phyloP scores from a whole-genome alignment of 2,888 invertebrate species.

The Lysandra coridon region DNA sequence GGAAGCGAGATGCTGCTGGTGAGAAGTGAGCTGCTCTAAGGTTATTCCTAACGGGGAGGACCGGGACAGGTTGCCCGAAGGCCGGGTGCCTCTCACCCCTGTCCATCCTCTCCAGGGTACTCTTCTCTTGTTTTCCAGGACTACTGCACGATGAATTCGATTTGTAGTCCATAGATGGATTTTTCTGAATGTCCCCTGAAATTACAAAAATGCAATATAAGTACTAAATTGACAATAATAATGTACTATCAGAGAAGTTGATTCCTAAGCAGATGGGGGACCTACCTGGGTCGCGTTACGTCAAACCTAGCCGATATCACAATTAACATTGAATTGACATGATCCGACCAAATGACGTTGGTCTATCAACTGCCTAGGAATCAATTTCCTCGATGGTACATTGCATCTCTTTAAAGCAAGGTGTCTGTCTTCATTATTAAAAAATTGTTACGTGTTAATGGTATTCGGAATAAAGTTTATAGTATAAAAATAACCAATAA shows the following conservation, averaged over 20 bases:
- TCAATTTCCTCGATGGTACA: no score
- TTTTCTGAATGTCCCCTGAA: constrained; percentile 92
- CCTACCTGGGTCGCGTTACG: no score
- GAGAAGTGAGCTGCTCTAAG: constrained; percentile 87
- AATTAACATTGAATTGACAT: no score
- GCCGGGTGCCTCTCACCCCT: constrained; percentile 83
- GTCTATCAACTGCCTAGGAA: no score
- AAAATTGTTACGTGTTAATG: no score
- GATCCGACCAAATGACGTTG: no score
- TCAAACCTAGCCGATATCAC: no score
- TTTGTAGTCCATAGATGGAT: constrained; percentile 93
- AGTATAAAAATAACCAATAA: no score
- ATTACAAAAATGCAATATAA: constrained; percentile 40
- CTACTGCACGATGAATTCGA: constrained; percentile 93
- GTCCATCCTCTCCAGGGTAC: constrained; percentile 75
- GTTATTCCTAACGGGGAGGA: constrained; percentile 87
- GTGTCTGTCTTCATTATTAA: no score
- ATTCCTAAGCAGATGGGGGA: no score
- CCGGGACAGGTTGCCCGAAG: constrained; percentile 85
- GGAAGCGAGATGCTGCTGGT: constrained; percentile 86
- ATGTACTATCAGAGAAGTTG: neutral
- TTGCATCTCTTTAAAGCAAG: no score
- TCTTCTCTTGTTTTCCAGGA: constrained; percentile 83
- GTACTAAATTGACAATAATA: neutral
- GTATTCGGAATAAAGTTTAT: no score